Evolutionary conservation across 2,888 invertebrate genomes (phyloP), one percentile per base, ranked within the genome.

Genomic region (Arrhopalites spinosus): DNA sequence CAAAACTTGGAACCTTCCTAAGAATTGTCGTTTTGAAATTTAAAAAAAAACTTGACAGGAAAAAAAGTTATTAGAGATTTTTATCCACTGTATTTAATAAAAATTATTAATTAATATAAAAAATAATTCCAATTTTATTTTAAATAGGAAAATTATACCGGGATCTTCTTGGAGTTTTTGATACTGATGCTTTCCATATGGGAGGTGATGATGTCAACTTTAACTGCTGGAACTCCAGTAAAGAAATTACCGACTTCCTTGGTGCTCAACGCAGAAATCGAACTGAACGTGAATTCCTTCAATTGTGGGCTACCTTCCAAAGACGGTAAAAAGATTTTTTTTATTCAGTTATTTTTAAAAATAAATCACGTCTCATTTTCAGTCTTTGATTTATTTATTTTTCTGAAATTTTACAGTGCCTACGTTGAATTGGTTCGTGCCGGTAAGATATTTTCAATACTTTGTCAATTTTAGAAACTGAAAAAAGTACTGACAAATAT

Each of bases 161-260:
- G 0, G 94, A 94, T 82, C 92, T 94, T 91, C 86, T 91, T 23
- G 89, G 89, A 0, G 88, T 89, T 67, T 92, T 92, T 85, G 84
- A 89, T 23, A 90, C 92, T 0, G 93, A 93, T 84, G 87, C 93
- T 1, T 94, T 94, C 86, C 94, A 94, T 85, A 66, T 94, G 93
- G 94, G 94, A 1, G 94, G 94, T 0, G 94, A 94, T 84, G 94
- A 94, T 85, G 93, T 83, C 1, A 86, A 87, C 79, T 93, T 89
- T 76, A 91, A 86, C 8, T 95, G 94, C 85, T 95, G 94, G 94
- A 92, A 92, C 83, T 88, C 90, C 0, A 91, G 91, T 0, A 85
- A 86, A 2, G 87, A 87, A 71, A 91, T 95, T 73, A 89, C 82
- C 8, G 80, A 84, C 68, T 84, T 83, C 13, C 85, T 87, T 85